Percentiles rank a stretch among this genome's conserved stretches.
Conservation (phyloP, 2,888 invertebrate genomes). For the Acanthoscelides obtectus region DNA sequence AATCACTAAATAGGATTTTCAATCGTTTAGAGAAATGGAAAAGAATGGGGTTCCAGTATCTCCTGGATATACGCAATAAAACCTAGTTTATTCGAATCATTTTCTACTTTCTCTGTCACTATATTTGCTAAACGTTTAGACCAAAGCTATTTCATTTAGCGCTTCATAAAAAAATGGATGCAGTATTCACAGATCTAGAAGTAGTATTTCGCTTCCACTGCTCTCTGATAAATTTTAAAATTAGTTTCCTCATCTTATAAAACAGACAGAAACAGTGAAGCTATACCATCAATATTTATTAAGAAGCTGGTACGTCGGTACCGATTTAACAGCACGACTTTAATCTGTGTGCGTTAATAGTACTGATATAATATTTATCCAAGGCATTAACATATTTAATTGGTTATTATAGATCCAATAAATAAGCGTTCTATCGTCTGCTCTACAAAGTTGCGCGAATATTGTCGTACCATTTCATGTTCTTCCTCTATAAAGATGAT, state of each 20-base stretch:
- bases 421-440: neutral
- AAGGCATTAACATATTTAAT: neutral
- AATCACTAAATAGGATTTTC: no score
- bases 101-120: no score
- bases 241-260: neutral
- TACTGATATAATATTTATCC: neutral
- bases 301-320: neutral
- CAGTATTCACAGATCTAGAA: no score
- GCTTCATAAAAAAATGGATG: no score
- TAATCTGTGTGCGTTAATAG: neutral
- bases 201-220: no score
- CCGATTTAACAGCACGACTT: neutral
- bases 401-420: neutral
- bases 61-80: no score
- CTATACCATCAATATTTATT: neutral
- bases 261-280: neutral
- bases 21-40: no score
- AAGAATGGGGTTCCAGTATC: no score
- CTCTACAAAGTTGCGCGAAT: neutral
- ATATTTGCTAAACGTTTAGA: no score
- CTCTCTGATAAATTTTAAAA: neutral
- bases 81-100: no score
- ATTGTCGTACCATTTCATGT: neutral
- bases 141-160: no score
- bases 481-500: neutral